Conservation (phyloP, 2,888 invertebrate species). For the Ecliptopera silaceata region DNA sequence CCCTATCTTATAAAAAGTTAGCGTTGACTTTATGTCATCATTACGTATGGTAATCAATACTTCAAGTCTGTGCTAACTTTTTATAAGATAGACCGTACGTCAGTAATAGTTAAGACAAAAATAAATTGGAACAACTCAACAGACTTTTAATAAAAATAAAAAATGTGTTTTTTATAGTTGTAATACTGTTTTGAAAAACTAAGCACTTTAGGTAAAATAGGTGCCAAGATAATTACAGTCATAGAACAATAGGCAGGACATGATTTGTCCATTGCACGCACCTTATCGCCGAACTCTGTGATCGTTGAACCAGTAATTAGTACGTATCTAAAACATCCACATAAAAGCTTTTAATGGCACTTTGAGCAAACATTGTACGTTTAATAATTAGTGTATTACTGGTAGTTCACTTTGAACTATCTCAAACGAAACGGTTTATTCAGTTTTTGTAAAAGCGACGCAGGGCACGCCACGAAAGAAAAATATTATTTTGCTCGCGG, state of each 20-base stretch:
- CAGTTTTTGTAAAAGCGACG: slow-evolving; percentile 8
- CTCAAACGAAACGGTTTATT: slow-evolving; percentile 7
- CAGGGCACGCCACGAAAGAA: slow-evolving; percentile 2
- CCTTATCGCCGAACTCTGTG: neutral
- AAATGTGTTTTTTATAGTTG: no score
- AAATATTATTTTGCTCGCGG: slow-evolving; percentile 2
- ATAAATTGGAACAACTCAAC: no score
- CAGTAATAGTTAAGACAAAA: no score
- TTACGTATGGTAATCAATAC: no score
- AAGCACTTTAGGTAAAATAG: neutral
- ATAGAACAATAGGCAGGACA: slow-evolving; percentile 14
- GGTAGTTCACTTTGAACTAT: slow-evolving; percentile 8
- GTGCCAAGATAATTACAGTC: neutral
- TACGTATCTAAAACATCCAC: slow-evolving; percentile 7
- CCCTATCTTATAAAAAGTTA: no score
- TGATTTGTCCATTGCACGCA: slow-evolving; percentile 14
- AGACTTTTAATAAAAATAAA: no score
- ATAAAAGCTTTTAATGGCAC: slow-evolving; percentile 8
- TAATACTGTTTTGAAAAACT: neutral
- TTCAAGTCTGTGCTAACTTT: no score
- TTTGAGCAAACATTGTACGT: slow-evolving; percentile 17
- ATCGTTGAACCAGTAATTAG: slow-evolving; percentile 8
- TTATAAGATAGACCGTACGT: no score
- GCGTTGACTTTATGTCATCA: no score
- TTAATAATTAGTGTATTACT: slow-evolving; percentile 12